phyloP scores from a whole-genome alignment of 2,888 invertebrate species.

The Chymomyza fuscimana region DNA sequence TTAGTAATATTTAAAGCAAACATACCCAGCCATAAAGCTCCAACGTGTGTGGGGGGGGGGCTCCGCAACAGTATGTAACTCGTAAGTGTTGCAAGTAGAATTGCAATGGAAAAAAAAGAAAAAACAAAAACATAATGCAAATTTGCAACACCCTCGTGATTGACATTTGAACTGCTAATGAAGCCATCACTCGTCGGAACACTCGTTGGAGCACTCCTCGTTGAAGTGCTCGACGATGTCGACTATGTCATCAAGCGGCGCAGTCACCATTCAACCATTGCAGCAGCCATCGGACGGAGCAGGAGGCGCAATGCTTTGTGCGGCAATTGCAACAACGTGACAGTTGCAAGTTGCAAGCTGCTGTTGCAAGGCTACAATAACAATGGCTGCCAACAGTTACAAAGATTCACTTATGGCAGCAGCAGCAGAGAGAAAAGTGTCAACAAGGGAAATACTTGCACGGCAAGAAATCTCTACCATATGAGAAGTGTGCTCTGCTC shows the following conservation, averaged over 20 bases:
- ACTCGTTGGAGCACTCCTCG: too few relatives aligned
- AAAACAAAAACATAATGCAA: constrained; percentile 2
- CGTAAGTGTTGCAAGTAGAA: neutral
- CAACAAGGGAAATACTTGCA: constrained; percentile 6
- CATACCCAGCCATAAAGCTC: too few relatives aligned
- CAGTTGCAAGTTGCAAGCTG: constrained; percentile 2
- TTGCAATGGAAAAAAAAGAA: neutral
- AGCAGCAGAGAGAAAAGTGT: neutral
- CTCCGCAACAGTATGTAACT: too few relatives aligned
- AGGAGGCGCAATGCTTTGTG: neutral
- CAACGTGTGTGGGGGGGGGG: too few relatives aligned
- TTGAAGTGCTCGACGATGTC: neutral
- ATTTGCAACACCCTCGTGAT: constrained; percentile 31
- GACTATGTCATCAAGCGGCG: constrained; percentile 3
- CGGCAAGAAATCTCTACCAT: neutral
- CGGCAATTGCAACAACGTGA: constrained; percentile 1
- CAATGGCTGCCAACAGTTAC: neutral
- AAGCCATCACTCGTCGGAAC: constrained; percentile 44
- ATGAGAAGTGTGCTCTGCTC: neutral
- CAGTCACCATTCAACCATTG: neutral
- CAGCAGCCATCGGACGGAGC: neutral
- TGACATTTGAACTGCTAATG: constrained; percentile 57
- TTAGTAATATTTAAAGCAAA: neutral
- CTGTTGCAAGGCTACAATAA: neutral
- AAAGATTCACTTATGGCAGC: neutral